Evolutionary conservation across 2,113 vertebrate species (phyloP).

Genomic region (Geococcyx californianus): DNA sequence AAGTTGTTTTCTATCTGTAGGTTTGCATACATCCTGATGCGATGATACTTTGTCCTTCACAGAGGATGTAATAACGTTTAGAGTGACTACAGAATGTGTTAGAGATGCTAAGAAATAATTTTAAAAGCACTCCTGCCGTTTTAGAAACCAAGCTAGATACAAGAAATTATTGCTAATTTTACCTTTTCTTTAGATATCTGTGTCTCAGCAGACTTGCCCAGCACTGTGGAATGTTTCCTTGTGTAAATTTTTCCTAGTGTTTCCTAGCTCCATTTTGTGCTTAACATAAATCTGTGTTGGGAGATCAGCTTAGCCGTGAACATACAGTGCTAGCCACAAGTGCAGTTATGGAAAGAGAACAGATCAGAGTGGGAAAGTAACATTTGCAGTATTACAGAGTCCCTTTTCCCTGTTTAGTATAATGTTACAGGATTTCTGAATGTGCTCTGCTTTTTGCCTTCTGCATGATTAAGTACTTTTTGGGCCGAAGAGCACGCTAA

Average conservation of each 20-base stretch:
- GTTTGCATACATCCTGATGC: neutral
- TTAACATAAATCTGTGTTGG: neutral
- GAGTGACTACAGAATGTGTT: neutral
- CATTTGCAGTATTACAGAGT: neutral
- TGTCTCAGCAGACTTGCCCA: neutral
- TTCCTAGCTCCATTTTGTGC: neutral
- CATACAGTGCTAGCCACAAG: neutral
- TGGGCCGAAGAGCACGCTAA: conserved; percentile 24
- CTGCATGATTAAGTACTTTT: conserved; percentile 43
- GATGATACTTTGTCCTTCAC: neutral
- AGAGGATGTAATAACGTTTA: neutral
- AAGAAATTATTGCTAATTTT: neutral
- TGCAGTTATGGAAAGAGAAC: neutral
- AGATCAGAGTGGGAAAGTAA: neutral
- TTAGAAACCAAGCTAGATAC: neutral
- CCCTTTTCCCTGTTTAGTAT: neutral
- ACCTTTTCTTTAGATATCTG: neutral
- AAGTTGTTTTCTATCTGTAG: neutral
- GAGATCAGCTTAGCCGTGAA: neutral
- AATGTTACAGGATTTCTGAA: neutral
- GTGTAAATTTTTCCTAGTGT: neutral
- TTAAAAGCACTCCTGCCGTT: neutral
- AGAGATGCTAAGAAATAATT: neutral
- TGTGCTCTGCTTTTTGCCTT: conserved; percentile 41
- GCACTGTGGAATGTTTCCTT: neutral